Evolutionary conservation across 2,797 vertebrate genomes (phyloP), one percentile per base, ranked within the genome.

Genomic region (Coilia nasus): DNA sequence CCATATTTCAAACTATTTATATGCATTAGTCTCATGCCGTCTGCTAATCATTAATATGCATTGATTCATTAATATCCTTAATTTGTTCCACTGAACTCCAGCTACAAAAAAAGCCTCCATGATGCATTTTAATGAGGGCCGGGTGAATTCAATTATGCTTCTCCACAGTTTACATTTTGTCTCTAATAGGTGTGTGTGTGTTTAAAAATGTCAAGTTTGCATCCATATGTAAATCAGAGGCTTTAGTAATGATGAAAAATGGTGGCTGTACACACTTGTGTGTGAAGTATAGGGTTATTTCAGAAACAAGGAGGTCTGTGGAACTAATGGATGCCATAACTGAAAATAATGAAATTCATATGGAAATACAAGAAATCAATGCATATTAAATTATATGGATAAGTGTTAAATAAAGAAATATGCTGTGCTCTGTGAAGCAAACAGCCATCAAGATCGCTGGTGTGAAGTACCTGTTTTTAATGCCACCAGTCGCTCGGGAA

Each of bases 151-250:
- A 89, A 86, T 88, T 81, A 86, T 19, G n/a, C 50, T 81, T 82
- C 84, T 23, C 84, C 35, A n/a, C 60, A 67, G 50, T 84, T 11
- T 6, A 82, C 81, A 59, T 81, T 85, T 82, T 67, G 46, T 56
- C 35, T 15, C 44, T 87, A 86, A 88, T 91, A 87, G 84, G 81
- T 85, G 31, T 87, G 85, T 85, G 64, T 85, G 62, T 67, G 81
- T 85, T 90, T 85, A 75, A 60, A 94, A 94, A 94, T 94, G 93
- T 92, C 93, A 94, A 92, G 88, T 90, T 88, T 84, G 89, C 89
- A 84, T 84, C 88, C 87, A 85, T 78, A 90, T 92, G 88, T 90
- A 91, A 92, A 92, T 91, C 89, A 85, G 87, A 91, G 85, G 86
- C 80, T 75, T 84, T 83, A 89, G 88, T 92, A 93, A 93, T 93